Evolutionary conservation across 2,113 vertebrate genomes (phyloP).

Genomic region (Motacilla alba): DNA sequence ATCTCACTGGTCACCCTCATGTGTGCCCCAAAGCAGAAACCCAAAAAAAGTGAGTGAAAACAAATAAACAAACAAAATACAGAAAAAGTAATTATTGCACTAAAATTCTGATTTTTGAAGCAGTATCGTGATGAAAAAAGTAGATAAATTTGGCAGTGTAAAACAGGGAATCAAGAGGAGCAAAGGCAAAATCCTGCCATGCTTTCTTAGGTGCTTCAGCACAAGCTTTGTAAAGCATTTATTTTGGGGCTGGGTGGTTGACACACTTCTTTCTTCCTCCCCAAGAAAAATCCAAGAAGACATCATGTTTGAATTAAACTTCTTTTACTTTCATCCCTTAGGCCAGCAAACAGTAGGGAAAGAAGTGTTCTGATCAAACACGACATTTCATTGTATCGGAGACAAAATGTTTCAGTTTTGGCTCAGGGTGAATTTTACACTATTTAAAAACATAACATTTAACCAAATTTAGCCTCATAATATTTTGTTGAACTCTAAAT

Average conservation of each 20-base stretch:
- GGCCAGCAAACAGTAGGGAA: background rate
- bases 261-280: background rate
- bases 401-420: background rate
- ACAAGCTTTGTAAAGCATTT: background rate
- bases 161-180: background rate
- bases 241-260: background rate
- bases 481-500: conserved; percentile 28
- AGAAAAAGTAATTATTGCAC: background rate
- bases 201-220: background rate
- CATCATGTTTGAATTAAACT: background rate
- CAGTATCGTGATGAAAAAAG: background rate
- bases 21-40: background rate
- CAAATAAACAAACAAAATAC: background rate
- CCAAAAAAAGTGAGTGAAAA: background rate
- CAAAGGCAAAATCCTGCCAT: background rate
- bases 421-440: background rate
- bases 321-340: background rate
- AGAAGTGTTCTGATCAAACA: background rate
- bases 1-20: background rate
- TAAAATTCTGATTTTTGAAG: background rate
- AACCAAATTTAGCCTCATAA: background rate
- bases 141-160: background rate
- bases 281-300: background rate
- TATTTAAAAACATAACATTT: conserved; percentile 22
- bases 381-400: background rate